A percentile compares a stretch with the other conserved stretches of the same genome.
Conservation (phyloP, 2,797 vertebrate genomes). For the Morus bassanus region DNA sequence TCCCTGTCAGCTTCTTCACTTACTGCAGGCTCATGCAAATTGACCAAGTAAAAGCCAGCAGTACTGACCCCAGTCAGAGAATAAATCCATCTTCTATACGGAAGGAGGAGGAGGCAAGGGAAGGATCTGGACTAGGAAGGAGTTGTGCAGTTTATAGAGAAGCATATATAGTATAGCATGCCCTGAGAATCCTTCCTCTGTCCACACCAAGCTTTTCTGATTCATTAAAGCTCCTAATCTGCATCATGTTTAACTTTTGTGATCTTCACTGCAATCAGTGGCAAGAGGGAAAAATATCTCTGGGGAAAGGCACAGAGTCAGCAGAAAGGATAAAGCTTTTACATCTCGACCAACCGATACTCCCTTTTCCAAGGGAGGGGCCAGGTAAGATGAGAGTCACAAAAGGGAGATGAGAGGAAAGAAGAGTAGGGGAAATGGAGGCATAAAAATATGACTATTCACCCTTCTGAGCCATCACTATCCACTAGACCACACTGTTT, state of each 20-base stretch:
- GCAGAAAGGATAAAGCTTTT: not conserved
- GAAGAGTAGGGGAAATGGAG: not conserved
- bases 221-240: slow-evolving; percentile 35
- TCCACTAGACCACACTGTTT: not conserved
- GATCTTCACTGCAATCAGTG: slow-evolving; percentile 13
- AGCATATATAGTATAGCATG: not conserved
- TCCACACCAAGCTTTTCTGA: slow-evolving; percentile 11
- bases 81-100: slow-evolving; percentile 40
- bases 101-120: not conserved
- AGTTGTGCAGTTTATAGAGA: not conserved
- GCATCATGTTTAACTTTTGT: slow-evolving; percentile 15
- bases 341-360: not conserved
- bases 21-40: slow-evolving; percentile 43
- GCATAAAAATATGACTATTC: not conserved
- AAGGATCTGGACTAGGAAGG: not conserved
- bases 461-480: not conserved
- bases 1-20: not conserved
- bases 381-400: not conserved
- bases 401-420: not conserved
- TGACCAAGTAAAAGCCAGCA: not conserved
- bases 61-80: slow-evolving; percentile 40
- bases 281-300: not conserved
- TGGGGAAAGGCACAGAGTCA: slow-evolving; percentile 12
- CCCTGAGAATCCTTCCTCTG: not conserved
- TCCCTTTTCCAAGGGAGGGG: not conserved